Percentiles rank a stretch among this genome's conserved stretches.
Evolutionary conservation across 1,140 invertebrate genomes (phyloP).

Genomic region (Atta texana): DNA sequence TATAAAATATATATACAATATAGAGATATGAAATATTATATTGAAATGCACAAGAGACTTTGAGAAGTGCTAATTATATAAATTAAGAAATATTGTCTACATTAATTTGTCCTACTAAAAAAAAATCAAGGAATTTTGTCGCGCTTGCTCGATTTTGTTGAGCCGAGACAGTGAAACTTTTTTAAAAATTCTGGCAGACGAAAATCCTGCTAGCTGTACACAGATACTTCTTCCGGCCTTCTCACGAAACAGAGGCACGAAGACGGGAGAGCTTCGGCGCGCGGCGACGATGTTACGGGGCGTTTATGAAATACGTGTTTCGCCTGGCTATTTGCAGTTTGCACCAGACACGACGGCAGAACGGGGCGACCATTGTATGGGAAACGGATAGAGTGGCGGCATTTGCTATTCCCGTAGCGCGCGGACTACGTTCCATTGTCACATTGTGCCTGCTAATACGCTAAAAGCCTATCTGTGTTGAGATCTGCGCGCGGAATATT

Average conservation of each 20-base stretch:
- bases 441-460: conserved; percentile 85
- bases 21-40: neutral
- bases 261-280: conserved; percentile 28
- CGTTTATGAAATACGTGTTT: conserved; percentile 82
- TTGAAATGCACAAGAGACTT: neutral
- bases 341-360: conserved; percentile 50
- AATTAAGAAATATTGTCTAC: neutral
- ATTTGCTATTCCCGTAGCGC: conserved; percentile 84
- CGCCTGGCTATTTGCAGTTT: conserved; percentile 77
- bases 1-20: conserved; percentile 17
- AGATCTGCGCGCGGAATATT: conserved; percentile 83
- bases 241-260: conserved; percentile 47
- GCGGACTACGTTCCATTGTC: conserved; percentile 83
- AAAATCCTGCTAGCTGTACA: conserved; percentile 30
- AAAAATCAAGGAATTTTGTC: neutral
- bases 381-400: conserved; percentile 84
- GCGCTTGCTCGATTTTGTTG: neutral
- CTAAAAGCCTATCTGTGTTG: conserved; percentile 86
- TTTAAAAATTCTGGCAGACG: conserved; percentile 19
- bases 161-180: conserved; percentile 14
- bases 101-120: neutral
- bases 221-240: conserved; percentile 33
- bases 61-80: neutral
- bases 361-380: conserved; percentile 74
- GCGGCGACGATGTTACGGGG: conserved; percentile 63